phyloP scores from a whole-genome alignment of 2,797 vertebrate species.

The Bucorvus abyssinicus region DNA sequence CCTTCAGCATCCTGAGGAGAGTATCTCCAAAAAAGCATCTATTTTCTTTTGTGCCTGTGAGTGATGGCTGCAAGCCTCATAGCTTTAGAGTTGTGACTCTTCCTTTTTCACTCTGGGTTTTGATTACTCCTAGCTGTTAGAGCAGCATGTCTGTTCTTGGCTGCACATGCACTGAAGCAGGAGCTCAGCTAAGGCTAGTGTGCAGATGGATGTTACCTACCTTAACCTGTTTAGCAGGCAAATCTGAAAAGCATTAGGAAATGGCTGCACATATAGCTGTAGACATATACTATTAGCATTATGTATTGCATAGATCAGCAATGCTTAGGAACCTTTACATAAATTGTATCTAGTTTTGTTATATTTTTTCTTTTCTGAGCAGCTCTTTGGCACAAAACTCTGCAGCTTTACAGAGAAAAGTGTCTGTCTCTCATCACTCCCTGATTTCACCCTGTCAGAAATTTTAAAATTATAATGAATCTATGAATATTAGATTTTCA shows the following conservation, averaged over 20 bases:
- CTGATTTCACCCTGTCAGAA: neutral
- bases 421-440: neutral
- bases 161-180: neutral
- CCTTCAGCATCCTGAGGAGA: neutral
- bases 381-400: neutral
- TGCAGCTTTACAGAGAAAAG: neutral
- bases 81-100: neutral
- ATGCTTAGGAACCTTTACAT: neutral
- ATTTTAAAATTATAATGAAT: neutral
- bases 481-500: neutral
- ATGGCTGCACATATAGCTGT: neutral
- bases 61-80: neutral
- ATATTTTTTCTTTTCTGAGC: neutral
- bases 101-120: neutral
- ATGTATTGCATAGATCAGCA: neutral
- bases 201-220: neutral
- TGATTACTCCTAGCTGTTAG: neutral
- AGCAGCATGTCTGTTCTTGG: neutral
- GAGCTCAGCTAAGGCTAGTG: neutral
- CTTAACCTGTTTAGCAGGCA: neutral
- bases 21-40: neutral
- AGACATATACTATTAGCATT: neutral
- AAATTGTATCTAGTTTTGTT: neutral
- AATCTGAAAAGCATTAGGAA: neutral
- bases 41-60: neutral